Evolutionary conservation across 2,888 invertebrate species (phyloP).

Genomic region (Drosophila lacicola): DNA sequence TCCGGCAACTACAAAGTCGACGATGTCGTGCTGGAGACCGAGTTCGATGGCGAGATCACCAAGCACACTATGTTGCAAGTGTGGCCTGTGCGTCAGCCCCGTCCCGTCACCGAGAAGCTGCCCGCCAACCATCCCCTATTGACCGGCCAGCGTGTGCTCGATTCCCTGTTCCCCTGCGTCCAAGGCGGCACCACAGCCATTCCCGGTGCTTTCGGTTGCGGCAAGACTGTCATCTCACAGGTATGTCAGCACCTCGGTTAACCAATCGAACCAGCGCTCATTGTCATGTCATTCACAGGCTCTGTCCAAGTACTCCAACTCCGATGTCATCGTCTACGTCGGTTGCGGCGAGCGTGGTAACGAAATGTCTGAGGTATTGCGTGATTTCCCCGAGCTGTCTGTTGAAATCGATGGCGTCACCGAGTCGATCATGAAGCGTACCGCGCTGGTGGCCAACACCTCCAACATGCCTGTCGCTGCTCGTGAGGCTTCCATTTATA

Average conservation of each 20-base stretch:
- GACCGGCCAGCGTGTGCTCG: slow-evolving; percentile 98
- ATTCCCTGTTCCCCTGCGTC: slow-evolving; percentile 99
- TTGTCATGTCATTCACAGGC: slow-evolving; percentile 87
- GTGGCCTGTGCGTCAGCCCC: slow-evolving; percentile 99
- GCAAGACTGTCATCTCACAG: slow-evolving; percentile 99
- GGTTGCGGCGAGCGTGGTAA: slow-evolving; percentile 99
- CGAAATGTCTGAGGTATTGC: slow-evolving; percentile 99
- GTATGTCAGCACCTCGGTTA: slow-evolving; percentile 26
- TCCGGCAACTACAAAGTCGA: slow-evolving; percentile 97
- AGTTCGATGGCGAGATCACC: slow-evolving; percentile 97
- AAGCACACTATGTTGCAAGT: slow-evolving; percentile 99
- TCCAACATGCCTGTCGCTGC: slow-evolving; percentile 99
- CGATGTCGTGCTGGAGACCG: slow-evolving; percentile 98
- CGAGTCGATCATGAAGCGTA: slow-evolving; percentile 99
- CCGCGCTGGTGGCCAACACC: slow-evolving; percentile 99
- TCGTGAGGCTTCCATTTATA: slow-evolving; percentile 99
- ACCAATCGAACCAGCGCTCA: background rate
- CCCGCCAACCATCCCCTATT: slow-evolving; percentile 99
- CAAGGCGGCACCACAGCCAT: slow-evolving; percentile 99
- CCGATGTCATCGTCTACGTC: slow-evolving; percentile 99
- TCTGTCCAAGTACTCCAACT: slow-evolving; percentile 99
- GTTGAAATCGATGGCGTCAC: slow-evolving; percentile 98
- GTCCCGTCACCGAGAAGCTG: slow-evolving; percentile 98
- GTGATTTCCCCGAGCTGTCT: slow-evolving; percentile 99
- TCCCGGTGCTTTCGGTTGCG: slow-evolving; percentile 99